These are phyloP conservation scores for Pocillopora grandis DNA, from an alignment of 92 coral and sea anemone genomes.

Conservation along the genomic window DNA sequence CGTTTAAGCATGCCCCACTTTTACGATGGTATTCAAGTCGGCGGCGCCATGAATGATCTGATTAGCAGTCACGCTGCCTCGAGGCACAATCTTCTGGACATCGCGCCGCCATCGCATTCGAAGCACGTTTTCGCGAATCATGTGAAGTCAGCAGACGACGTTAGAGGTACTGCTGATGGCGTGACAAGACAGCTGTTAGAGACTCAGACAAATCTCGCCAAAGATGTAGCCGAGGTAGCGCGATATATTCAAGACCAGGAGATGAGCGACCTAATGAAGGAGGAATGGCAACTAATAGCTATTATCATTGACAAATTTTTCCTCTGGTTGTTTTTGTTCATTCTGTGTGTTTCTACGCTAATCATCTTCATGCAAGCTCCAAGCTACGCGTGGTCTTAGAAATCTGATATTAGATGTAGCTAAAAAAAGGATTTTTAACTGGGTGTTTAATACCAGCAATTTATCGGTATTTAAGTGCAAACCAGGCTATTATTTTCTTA, in stretches of 20 bases:
- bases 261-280: slow-evolving; percentile 65
- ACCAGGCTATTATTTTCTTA: no score
- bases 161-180: slow-evolving; percentile 1
- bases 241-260: slow-evolving; percentile 67
- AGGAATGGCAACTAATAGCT: slow-evolving; percentile 82
- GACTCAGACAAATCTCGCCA: slow-evolving; percentile 32
- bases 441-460: no score
- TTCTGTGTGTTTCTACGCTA: slow-evolving; percentile 56
- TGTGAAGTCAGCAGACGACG: slow-evolving; percentile 14
- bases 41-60: slow-evolving; percentile 19
- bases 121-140: background rate
- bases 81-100: slow-evolving; percentile 6
- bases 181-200: slow-evolving; percentile 28
- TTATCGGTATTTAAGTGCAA: no score
- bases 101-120: background rate
- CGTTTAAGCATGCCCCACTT: slow-evolving; percentile 39
- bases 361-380: slow-evolving; percentile 79
- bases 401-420: no score
- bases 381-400: slow-evolving; percentile 49
- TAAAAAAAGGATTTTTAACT: no score
- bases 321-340: slow-evolving; percentile 70
- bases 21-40: slow-evolving; percentile 18
- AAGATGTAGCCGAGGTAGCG: slow-evolving; percentile 66
- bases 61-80: slow-evolving; percentile 16
- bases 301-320: slow-evolving; percentile 80